These are phyloP conservation scores for Marisa cornuarietis DNA, from an alignment of 1,140 invertebrate genomes.

Conservation along the genomic window DNA sequence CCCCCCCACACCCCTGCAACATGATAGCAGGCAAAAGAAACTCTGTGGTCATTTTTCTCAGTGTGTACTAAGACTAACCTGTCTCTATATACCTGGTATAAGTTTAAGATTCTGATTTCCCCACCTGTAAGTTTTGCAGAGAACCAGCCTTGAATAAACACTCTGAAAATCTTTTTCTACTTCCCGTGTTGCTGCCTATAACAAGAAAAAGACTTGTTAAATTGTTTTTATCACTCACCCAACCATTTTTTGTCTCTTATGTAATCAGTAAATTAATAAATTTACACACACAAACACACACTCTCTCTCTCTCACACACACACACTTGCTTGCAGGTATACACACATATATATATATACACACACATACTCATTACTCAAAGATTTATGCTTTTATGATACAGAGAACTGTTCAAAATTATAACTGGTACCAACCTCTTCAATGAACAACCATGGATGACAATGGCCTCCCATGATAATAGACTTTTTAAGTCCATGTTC, in stretches of 20 bases:
- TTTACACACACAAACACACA: slow-evolving; percentile 4
- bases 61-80: no score
- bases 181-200: slow-evolving; percentile 84
- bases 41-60: no score
- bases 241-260: no score
- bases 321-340: no score
- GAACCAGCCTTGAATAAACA: slow-evolving; percentile 93
- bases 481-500: slow-evolving; percentile 96
- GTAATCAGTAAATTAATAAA: neutral
- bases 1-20: no score
- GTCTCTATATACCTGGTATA: no score
- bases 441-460: slow-evolving; percentile 99
- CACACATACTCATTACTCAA: neutral
- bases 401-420: neutral
- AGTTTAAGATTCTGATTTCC: neutral
- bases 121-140: slow-evolving; percentile 95
- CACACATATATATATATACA: neutral
- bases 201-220: slow-evolving; percentile 31
- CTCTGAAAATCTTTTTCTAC: slow-evolving; percentile 98
- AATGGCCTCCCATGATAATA: slow-evolving; percentile 78
- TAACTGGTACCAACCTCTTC: slow-evolving; percentile 77
- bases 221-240: no score
- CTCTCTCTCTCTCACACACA: no score
- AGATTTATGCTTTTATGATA: neutral
- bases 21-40: no score